Percentiles rank a stretch among this genome's conserved stretches.
These are phyloP conservation scores for Periphyllus acericola DNA, from an alignment of 2,888 invertebrate genomes.

Conservation along the genomic window DNA sequence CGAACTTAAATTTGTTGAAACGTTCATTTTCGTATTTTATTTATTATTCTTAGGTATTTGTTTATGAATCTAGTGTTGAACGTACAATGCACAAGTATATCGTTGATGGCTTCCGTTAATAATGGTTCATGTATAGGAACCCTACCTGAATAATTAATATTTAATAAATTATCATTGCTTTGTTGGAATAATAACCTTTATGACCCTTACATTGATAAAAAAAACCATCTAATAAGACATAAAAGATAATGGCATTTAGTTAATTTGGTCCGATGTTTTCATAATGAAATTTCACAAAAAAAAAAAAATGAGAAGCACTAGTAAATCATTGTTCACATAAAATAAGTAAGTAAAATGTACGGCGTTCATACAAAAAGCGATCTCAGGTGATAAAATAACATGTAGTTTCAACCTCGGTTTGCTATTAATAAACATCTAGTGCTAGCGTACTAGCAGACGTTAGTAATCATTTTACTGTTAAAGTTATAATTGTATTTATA, in stretches of 20 bases:
- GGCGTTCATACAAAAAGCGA: background rate
- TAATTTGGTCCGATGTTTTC: conserved; percentile 15
- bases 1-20: conserved; percentile 5
- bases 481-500: background rate
- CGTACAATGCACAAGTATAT: background rate
- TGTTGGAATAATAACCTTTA: conserved; percentile 48
- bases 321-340: background rate
- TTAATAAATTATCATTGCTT: conserved; percentile 41
- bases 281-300: background rate
- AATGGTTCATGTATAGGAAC: background rate
- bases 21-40: conserved; percentile 34
- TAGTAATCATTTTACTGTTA: background rate
- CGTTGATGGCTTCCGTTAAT: conserved; percentile 12
- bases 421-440: background rate
- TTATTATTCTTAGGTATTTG: background rate
- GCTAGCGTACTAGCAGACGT: background rate
- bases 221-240: conserved; percentile 11
- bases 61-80: background rate
- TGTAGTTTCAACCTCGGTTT: background rate
- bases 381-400: background rate
- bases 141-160: conserved; percentile 19
- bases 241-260: conserved; percentile 24
- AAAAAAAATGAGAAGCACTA: background rate
- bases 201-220: conserved; percentile 45
- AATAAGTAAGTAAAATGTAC: background rate